phyloP scores from a whole-genome alignment of 2,888 invertebrate genomes.

The Chymomyza caudatula region DNA sequence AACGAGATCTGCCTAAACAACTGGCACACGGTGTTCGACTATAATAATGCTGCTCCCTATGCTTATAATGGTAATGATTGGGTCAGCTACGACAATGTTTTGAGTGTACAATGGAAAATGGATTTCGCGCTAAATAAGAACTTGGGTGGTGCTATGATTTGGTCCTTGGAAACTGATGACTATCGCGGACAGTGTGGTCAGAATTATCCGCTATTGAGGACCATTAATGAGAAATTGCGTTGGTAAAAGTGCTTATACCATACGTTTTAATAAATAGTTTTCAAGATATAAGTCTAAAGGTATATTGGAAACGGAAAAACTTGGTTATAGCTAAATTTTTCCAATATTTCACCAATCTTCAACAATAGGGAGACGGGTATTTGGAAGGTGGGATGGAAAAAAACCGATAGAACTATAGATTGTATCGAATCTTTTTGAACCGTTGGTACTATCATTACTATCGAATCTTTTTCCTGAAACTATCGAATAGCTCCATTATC shows the following conservation, averaged over 20 bases:
- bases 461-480: too few relatives aligned
- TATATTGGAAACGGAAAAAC: too few relatives aligned
- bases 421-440: too few relatives aligned
- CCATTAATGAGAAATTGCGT: conserved; percentile 56
- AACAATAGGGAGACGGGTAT: too few relatives aligned
- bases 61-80: conserved; percentile 91
- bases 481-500: too few relatives aligned
- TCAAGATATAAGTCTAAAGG: too few relatives aligned
- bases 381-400: too few relatives aligned
- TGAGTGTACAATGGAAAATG: conserved; percentile 88
- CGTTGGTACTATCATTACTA: too few relatives aligned
- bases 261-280: background rate
- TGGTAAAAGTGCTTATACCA: conserved; percentile 39
- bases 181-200: conserved; percentile 88
- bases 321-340: too few relatives aligned
- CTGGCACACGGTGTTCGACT: conserved; percentile 63
- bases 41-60: conserved; percentile 83
- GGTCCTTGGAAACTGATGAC: conserved; percentile 93
- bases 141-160: conserved; percentile 83
- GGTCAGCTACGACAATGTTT: conserved; percentile 93
- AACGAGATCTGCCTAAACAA: conserved; percentile 82
- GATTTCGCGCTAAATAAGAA: conserved; percentile 88
- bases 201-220: conserved; percentile 82
- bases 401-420: too few relatives aligned
- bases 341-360: too few relatives aligned